phyloP scores from a whole-genome alignment of 2,888 invertebrate genomes.

The Dusona sp. region DNA sequence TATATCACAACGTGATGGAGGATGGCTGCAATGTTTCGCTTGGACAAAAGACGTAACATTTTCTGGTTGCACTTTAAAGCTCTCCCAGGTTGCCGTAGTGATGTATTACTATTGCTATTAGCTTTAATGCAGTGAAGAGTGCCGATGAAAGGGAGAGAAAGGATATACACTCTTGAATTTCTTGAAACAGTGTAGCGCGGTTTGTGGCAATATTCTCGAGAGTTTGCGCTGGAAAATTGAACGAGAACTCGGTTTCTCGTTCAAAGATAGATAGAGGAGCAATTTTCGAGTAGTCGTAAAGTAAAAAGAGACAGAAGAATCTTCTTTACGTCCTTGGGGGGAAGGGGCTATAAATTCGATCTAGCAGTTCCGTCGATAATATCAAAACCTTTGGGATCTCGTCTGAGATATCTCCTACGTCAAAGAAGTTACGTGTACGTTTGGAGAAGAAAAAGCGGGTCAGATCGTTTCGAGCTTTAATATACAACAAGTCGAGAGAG shows the following conservation, averaged over 20 bases:
- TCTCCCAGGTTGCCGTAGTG: not conserved
- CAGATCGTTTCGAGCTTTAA: slow-evolving; percentile 24
- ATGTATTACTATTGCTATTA: slow-evolving; percentile 27
- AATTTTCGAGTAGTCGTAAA: not conserved
- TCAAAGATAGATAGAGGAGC: not conserved
- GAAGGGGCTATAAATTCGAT: slow-evolving; percentile 78
- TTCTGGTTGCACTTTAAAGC: not conserved
- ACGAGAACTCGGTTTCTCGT: not conserved
- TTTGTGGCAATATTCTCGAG: slow-evolving; percentile 18
- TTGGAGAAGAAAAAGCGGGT: slow-evolving; percentile 1
- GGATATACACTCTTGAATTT: not conserved
- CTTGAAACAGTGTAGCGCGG: not conserved
- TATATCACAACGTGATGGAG: not conserved
- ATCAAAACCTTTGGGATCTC: slow-evolving; percentile 75
- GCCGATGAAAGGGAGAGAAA: slow-evolving; percentile 8
- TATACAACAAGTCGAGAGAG: not conserved
- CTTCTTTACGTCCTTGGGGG: slow-evolving; percentile 57
- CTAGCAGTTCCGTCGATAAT: slow-evolving; percentile 75
- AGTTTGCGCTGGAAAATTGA: slow-evolving; percentile 31
- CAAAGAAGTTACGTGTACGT: not conserved
- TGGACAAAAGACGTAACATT: slow-evolving; percentile 27
- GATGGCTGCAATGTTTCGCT: slow-evolving; percentile 11
- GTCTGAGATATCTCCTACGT: slow-evolving; percentile 77
- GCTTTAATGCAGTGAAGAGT: not conserved
- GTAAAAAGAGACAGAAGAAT: slow-evolving; percentile 67